Evolutionary conservation across 2,113 vertebrate genomes (phyloP).

Genomic region (Astur gentilis): DNA sequence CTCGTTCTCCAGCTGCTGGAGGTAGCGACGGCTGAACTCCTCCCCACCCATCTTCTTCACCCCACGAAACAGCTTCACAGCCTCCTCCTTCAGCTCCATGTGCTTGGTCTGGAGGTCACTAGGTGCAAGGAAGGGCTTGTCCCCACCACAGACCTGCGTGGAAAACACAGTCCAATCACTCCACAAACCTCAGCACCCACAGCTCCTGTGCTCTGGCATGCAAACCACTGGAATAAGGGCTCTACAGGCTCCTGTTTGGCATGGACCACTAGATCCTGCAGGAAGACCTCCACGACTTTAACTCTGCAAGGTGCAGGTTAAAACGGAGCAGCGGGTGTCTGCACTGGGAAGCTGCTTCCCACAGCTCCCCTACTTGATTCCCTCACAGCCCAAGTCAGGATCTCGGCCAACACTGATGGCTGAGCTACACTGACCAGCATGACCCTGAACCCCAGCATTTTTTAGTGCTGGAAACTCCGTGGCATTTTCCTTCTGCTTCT

Average conservation of each 20-base stretch:
- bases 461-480: not conserved
- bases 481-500: not conserved
- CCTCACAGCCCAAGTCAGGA: not conserved
- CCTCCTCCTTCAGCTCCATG: slow-evolving; percentile 82
- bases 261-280: rapidly evolving
- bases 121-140: slow-evolving; percentile 93
- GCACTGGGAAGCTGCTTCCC: not conserved
- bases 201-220: not conserved
- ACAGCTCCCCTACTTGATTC: not conserved
- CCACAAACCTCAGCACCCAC: not conserved
- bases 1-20: slow-evolving; percentile 93
- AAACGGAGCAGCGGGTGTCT: rapidly evolving
- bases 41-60: slow-evolving; percentile 99
- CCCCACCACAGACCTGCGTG: slow-evolving; percentile 90
- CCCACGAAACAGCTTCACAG: slow-evolving; percentile 87
- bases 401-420: rapidly evolving
- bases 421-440: not conserved
- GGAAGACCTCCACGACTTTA: not conserved
- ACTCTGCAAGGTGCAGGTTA: not conserved
- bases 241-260: not conserved
- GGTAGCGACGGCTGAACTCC: slow-evolving; percentile 96
- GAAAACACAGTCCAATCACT: not conserved
- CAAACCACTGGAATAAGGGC: not conserved
- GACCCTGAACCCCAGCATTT: not conserved
- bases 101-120: slow-evolving; percentile 90